Percentiles rank a stretch among this genome's conserved stretches.
Conservation (phyloP, 2,113 vertebrate species). For the Geococcyx californianus region DNA sequence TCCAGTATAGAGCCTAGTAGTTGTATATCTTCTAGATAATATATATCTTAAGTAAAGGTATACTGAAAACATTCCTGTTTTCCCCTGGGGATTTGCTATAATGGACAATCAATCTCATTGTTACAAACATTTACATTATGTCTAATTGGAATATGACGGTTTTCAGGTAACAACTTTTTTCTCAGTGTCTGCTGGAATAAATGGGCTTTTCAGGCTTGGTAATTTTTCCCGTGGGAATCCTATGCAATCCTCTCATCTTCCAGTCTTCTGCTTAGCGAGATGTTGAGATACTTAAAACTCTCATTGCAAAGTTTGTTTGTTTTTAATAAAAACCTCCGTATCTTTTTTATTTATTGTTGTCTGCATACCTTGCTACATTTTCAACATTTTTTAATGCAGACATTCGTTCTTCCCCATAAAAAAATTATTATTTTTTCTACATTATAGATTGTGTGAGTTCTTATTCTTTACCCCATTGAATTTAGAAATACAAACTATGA, state of each 20-base stretch:
- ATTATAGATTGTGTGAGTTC: neutral
- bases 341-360: neutral
- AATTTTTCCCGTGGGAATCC: neutral
- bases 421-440: neutral
- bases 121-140: slow-evolving; percentile 7
- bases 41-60: neutral
- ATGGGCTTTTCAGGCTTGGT: neutral
- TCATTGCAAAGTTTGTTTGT: neutral
- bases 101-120: neutral
- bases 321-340: neutral
- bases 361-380: neutral
- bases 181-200: slow-evolving; percentile 14
- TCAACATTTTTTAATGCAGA: neutral
- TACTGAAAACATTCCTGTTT: neutral
- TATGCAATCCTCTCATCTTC: neutral
- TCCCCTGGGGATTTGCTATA: neutral
- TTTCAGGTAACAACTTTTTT: slow-evolving; percentile 30
- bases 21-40: neutral
- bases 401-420: neutral
- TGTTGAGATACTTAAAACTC: neutral
- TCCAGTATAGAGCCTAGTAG: neutral
- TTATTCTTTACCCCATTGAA: neutral
- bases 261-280: neutral
- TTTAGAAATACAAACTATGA: neutral
- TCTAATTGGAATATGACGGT: slow-evolving; percentile 3